Percentiles rank a stretch among this genome's conserved stretches.
phyloP scores from a whole-genome alignment of 2,113 vertebrate genomes.

The Orcinus orca region DNA sequence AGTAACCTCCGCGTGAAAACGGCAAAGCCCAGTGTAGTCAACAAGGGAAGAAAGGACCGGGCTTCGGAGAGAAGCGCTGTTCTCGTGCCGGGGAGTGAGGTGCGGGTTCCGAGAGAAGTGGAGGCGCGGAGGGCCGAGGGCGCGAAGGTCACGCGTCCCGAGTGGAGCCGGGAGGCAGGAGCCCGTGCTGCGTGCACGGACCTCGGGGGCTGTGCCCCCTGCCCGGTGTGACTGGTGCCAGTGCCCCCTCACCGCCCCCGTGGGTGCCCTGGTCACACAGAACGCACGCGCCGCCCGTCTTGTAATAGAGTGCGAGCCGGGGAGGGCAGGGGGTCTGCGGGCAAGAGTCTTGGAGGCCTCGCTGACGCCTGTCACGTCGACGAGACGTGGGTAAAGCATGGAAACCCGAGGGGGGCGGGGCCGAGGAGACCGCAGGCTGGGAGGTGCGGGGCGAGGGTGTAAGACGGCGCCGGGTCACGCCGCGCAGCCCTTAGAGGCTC shows the following conservation, averaged over 20 bases:
- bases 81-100: rapidly evolving
- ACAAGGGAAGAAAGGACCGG: rapidly evolving
- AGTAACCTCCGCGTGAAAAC: not conserved
- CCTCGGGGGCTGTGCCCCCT: not conserved
- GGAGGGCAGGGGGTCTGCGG: not conserved
- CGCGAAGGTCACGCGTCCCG: not conserved
- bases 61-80: not conserved
- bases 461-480: not conserved
- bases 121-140: rapidly evolving
- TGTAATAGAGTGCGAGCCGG: rapidly evolving
- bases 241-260: no score
- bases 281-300: not conserved
- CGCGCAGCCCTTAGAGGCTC: not conserved
- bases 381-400: no score
- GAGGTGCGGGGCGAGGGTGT: not conserved
- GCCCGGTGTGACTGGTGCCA: rapidly evolving
- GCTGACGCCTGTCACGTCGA: rapidly evolving
- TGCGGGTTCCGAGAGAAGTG: not conserved
- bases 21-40: rapidly evolving
- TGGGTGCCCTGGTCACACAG: not conserved
- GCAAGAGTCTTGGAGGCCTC: not conserved
- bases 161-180: rapidly evolving
- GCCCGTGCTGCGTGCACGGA: not conserved
- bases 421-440: not conserved
- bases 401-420: not conserved